phyloP scores from a whole-genome alignment of 2,888 invertebrate genomes.

The Platycnemis pennipes region DNA sequence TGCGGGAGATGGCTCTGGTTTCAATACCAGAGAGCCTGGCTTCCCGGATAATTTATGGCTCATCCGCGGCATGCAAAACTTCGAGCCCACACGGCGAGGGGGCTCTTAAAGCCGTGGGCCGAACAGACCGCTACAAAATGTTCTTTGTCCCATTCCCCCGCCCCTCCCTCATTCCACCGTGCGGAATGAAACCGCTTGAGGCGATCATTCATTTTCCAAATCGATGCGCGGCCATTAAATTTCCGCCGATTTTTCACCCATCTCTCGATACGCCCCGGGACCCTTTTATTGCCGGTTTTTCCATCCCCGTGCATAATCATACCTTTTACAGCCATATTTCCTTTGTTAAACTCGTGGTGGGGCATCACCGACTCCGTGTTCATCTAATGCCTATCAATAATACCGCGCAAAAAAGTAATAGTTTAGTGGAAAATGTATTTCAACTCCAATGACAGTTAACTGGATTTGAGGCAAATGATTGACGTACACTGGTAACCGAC shows the following conservation, averaged over 20 bases:
- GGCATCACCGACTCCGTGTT: background rate
- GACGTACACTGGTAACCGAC: too few species aligned
- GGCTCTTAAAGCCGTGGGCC: too few species aligned
- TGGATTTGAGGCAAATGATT: too few species aligned
- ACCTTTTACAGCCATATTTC: background rate
- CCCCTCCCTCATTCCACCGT: background rate
- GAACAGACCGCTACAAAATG: background rate
- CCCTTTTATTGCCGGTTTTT: background rate
- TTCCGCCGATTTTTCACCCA: background rate
- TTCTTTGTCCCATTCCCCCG: background rate
- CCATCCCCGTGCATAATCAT: background rate
- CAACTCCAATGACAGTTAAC: background rate
- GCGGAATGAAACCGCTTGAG: background rate
- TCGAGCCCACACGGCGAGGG: background rate
- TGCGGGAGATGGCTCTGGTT: background rate
- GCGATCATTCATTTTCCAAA: background rate
- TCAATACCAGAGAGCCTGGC: background rate
- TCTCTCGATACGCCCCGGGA: background rate
- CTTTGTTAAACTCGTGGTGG: background rate
- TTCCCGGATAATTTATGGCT: background rate
- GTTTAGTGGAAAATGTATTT: background rate
- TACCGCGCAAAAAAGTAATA: background rate
- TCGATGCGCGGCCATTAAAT: constrained; percentile 7
- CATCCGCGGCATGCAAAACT: background rate
- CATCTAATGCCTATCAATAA: background rate